Evolutionary conservation across 2,888 invertebrate species (phyloP), one percentile per base, ranked within the genome.

Genomic region (Acleris emargana): DNA sequence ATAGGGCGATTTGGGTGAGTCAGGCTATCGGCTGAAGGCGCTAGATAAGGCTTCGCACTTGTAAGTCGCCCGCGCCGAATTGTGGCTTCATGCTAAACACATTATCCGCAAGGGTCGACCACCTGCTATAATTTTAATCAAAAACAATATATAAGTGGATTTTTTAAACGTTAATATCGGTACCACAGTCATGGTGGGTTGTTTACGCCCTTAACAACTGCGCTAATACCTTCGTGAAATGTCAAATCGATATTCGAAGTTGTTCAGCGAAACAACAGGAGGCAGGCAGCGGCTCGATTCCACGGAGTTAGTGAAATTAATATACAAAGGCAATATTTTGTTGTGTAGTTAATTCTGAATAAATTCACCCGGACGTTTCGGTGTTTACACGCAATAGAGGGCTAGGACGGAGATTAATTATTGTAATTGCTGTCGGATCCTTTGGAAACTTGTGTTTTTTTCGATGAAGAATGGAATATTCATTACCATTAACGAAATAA

Each of bases 11-110:
- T 76, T 72, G 72, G 72, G 75, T 82, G 84, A 84, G 79, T 83
- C 79, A 81, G 80, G 54, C 57, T 82, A 82, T 78, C 76, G 78
- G 76, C 75, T 74, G 76, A 81, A 80, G 76, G 74, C 70, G 69
- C 72, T 80, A 73, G 73, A 79, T 87, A 87, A 73, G 90, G 91
- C 84, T 90, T 91, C 89, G 72, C 77, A 76, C 77, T 81, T 79
- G 78, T 82, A 82, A 83, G 84, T 83, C 57, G 60, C 57, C 45
- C 79, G 75, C 76, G 76, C 82, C 85, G 74, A 88, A 89, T 81
- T 85, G 86, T 83, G 91, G 89, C 88, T 90, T 90, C 88, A 72
- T 52, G 57, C 13, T 54, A 42, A 45, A 58, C 25, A 51, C 47
- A 59, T 53, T 75, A 71, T 73, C 76, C 75, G 79, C 75, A 75